Evolutionary conservation across 2,113 vertebrate species (phyloP), one percentile per base, ranked within the genome.

Genomic region (Scopus umbretta): DNA sequence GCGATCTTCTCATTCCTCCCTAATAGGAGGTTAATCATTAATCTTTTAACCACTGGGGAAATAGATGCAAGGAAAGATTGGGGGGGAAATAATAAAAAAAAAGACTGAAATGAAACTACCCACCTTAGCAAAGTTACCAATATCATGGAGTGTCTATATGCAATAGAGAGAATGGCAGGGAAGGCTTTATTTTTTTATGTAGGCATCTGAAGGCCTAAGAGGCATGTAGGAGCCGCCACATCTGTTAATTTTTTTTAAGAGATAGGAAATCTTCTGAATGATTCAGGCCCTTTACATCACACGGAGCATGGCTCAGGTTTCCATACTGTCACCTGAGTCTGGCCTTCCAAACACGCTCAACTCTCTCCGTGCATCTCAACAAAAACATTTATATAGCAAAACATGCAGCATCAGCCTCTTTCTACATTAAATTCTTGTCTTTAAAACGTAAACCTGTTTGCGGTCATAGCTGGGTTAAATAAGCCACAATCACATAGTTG

Each of bases 41-140:
- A 80, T 84, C 55, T 91, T 94, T 95, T 88, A 96, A 83, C 68
- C 83, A 78, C 86, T 16, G 50, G 50, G 42, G 42, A 86, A 92
- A 89, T 27, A 83, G 10, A 68, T 72, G 59, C 42, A 62, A 86
- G 40, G 45, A 86, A 94, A 94, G 50, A 67, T 3, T 84, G 26
- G 25, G 29, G 84, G 29, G 42, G 86, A 78, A 87, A 88, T 45
- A 79, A 58, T 47, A 62, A 61, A 74, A 55, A 13, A 59, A 58
- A 74, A 58, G 42, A 62, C 45, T 71, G 53, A 83, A 95, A 65
- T 27, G 1, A 86, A 90, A 92, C 78, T 93, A 58, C 17, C 17
- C 32, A 38, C 34, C n/a, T 36, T 55, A 90, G 62, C n/a, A 42
- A 94, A 92, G 50, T 71, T 86, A 55, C 50, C 66, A 67, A 13